phyloP scores from a whole-genome alignment of 2,888 invertebrate species.

The Noctua janthe region DNA sequence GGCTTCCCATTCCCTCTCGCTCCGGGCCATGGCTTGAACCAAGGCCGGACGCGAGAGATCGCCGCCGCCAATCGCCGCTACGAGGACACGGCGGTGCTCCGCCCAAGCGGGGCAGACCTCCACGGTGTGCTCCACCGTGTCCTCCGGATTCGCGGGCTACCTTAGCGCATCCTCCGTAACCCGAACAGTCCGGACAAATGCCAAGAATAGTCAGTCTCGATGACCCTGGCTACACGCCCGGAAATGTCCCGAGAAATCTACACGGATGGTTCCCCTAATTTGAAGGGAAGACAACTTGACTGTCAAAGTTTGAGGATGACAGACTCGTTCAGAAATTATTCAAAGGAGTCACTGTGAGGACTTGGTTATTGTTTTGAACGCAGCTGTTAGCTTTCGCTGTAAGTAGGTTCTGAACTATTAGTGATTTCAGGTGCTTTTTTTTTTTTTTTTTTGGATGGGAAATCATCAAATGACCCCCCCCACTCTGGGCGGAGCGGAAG shows the following conservation, averaged over 20 bases:
- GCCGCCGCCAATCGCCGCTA: too few relatives aligned
- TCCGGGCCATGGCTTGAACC: too few relatives aligned
- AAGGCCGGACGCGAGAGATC: too few relatives aligned
- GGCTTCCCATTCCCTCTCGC: too few relatives aligned
- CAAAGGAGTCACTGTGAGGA: constrained; percentile 38
- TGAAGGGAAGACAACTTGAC: constrained; percentile 27
- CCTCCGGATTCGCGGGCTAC: too few relatives aligned
- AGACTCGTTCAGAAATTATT: constrained; percentile 54
- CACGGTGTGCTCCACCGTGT: too few relatives aligned
- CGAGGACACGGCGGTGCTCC: too few relatives aligned
- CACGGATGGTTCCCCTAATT: neutral
- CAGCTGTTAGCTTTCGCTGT: constrained; percentile 37
- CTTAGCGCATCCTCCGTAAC: neutral
- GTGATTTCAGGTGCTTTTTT: constrained; percentile 2
- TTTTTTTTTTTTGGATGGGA: too few relatives aligned
- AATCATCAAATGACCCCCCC: too few relatives aligned
- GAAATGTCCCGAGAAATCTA: neutral
- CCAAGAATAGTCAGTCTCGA: neutral
- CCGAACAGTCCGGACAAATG: neutral
- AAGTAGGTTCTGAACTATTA: constrained; percentile 33
- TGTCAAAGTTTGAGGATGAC: constrained; percentile 49
- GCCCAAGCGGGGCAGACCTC: too few relatives aligned
- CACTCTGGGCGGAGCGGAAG: too few relatives aligned
- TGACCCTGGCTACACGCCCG: too few relatives aligned
- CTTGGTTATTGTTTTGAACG: constrained; percentile 47